Evolutionary conservation across 2,113 vertebrate genomes (phyloP), one percentile per base, ranked within the genome.

Genomic region (Synodontis membranacea): DNA sequence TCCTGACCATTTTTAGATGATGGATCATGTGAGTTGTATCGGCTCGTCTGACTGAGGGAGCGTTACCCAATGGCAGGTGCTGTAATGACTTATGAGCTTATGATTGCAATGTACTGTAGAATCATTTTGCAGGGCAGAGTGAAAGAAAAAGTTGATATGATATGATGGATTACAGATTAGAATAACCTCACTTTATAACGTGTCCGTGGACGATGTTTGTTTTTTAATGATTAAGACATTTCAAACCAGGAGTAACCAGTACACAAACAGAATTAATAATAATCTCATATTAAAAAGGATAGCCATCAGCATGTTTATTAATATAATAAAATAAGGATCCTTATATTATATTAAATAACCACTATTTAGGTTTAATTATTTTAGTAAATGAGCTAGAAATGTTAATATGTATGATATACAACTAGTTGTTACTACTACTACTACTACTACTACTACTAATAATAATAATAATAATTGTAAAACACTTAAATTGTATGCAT

Each of bases 51-150:
- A 15, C 28, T 75, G 44, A n/a, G 48, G 15, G 39, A 84, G 31
- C 14, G 1, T 19, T 75, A 25, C 34, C 14, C 68, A 31, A 48
- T 64, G 42, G 28, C 17, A 31, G 42, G 31, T 23, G 31, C 39
- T n/a, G 48, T 52, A 66, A 34, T 52, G 48, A 72, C 68, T 60
- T 84, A 84, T 58, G 48, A 58, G 83, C 82, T 42, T 12, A 84
- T 46, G 34, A 84, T 84, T 44, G 15, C 25, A 66, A 34, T 70
- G 21, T 17, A 75, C 52, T 60, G 37, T 14, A 34, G 50, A 14
- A 46, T 58, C 37, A 46, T 75, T 58, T 68, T 31, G 42, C 8
- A 12, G 50, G 66, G 21, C 52, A 60, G 23, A 62, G 54, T 21
- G 7, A 75, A 75, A 84, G 12, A 58, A 75, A 46, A 82, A n/a